phyloP scores from a whole-genome alignment of 2,888 invertebrate species.

The Isotomurus palustris region DNA sequence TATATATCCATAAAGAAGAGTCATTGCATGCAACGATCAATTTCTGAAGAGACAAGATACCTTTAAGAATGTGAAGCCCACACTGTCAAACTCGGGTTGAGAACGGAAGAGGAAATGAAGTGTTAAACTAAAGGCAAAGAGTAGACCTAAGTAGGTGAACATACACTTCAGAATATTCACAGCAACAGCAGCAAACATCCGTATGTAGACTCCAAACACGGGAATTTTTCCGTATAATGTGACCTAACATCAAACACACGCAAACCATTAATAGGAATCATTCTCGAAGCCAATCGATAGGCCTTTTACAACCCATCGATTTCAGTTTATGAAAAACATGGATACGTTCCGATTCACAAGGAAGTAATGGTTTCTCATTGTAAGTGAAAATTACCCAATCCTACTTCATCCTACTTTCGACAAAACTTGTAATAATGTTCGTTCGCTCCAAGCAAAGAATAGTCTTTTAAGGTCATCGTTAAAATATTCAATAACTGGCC shows the following conservation, averaged over 20 bases:
- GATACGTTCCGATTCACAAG: too few species aligned
- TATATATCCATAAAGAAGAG: neutral
- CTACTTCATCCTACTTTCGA: too few species aligned
- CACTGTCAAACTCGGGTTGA: constrained; percentile 46
- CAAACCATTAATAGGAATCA: constrained; percentile 4
- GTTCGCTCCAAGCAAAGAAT: too few species aligned
- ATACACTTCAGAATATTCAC: constrained; percentile 46
- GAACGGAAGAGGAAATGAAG: constrained; percentile 46
- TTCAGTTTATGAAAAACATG: too few species aligned
- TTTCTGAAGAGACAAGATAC: constrained; percentile 16
- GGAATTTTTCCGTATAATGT: constrained; percentile 47
- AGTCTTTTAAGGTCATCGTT: too few species aligned
- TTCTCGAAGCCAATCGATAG: too few species aligned
- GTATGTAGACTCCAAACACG: constrained; percentile 45
- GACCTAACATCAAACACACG: constrained; percentile 31
- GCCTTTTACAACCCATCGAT: too few species aligned
- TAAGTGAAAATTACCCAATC: too few species aligned
- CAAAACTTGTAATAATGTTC: too few species aligned
- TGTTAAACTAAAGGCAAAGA: constrained; percentile 46
- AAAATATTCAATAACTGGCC: too few species aligned
- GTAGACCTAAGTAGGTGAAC: constrained; percentile 46
- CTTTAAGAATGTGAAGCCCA: constrained; percentile 47
- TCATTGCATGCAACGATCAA: neutral
- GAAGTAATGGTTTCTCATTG: too few species aligned
- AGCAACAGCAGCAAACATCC: constrained; percentile 46